Percentiles rank a stretch among this genome's conserved stretches.
Conservation (phyloP, 2,888 invertebrate species). For the Drosophila neonasuta region DNA sequence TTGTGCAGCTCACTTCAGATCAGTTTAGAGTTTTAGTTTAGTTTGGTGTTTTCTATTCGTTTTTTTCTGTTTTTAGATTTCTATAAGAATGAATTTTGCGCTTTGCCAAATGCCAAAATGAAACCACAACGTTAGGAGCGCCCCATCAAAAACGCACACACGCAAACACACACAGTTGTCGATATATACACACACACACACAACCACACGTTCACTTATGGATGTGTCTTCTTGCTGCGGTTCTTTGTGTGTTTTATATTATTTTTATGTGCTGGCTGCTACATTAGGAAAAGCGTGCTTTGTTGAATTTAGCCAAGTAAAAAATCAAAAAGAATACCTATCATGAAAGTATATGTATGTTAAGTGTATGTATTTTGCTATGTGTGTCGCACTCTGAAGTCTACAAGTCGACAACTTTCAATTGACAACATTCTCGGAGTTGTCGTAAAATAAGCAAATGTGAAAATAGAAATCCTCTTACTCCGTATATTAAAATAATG, state of each 20-base stretch:
- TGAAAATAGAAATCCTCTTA: background rate
- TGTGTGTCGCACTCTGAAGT: background rate
- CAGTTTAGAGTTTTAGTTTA: constrained; percentile 10
- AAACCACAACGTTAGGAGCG: constrained; percentile 52
- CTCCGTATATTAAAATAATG: background rate
- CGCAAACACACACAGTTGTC: constrained; percentile 3
- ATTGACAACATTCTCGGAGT: constrained; percentile 17
- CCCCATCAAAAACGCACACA: constrained; percentile 20
- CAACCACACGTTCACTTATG: constrained; percentile 6
- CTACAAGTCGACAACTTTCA: constrained; percentile 11
- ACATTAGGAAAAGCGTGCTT: constrained; percentile 43
- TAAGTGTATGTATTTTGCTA: constrained; percentile 7
- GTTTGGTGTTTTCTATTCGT: constrained; percentile 14
- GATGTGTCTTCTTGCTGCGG: constrained; percentile 20
- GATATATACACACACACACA: constrained; percentile 10
- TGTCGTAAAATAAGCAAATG: background rate
- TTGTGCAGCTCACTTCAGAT: constrained; percentile 45
- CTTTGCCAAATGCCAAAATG: constrained; percentile 42
- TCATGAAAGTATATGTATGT: background rate
- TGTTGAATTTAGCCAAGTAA: constrained; percentile 51
- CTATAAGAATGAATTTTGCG: constrained; percentile 54
- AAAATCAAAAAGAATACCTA: constrained; percentile 22
- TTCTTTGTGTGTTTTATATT: constrained; percentile 17
- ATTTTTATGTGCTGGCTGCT: constrained; percentile 26
- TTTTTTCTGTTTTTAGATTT: constrained; percentile 7